Base-by-base conservation (phyloP, 1,140 invertebrate genomes). In the Dreissena polymorpha region DNA sequence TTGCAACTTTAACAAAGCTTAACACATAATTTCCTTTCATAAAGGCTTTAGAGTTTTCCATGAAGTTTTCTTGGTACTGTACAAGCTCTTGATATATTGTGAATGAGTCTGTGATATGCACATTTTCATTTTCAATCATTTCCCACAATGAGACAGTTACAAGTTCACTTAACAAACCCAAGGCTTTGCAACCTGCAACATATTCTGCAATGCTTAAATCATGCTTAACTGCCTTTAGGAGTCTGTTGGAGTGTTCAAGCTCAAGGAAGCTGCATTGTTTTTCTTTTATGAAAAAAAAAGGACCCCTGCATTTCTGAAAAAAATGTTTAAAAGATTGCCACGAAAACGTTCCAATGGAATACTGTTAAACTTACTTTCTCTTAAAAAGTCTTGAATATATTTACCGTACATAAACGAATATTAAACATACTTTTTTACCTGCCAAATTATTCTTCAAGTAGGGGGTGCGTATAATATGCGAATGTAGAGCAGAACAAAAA, bases 281-380 rank as follows among this genome's bases (percentile, higher is more conserved):
- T 69, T 49, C 10, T 39, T 29, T 25, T 10, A 5, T 18, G n/a
- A 51, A 25, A 76, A 75, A 23, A 49, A 51, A 7, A 76, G 27
- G 21, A 10, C 14, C 12, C 57, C 53, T 65, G 74, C 74, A 51
- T 51, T 76, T 6, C 53, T 13, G 51, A 82, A 82, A 12, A 85
- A 29, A 78, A 85, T 73, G 25, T 82, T 80, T 57, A 80, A 85
- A 14, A 64, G 51, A 23, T 80, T 85, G 16, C 72, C 77, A 21
- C 69, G 64, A 21, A 82, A 82, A 23, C 78, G 21, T 50, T 77
- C 18, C 23, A 82, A 60, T 0, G 68, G 84, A 12, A 85, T 21
- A 60, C 73, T 83, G 53, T 10, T 21, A 7, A 73, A 13, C 5
- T 68, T 50, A 27, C 82, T 81, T 72, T 82, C 25, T 18, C 18